phyloP scores from a whole-genome alignment of 2,888 invertebrate species.

The Drymonia ruficornis region DNA sequence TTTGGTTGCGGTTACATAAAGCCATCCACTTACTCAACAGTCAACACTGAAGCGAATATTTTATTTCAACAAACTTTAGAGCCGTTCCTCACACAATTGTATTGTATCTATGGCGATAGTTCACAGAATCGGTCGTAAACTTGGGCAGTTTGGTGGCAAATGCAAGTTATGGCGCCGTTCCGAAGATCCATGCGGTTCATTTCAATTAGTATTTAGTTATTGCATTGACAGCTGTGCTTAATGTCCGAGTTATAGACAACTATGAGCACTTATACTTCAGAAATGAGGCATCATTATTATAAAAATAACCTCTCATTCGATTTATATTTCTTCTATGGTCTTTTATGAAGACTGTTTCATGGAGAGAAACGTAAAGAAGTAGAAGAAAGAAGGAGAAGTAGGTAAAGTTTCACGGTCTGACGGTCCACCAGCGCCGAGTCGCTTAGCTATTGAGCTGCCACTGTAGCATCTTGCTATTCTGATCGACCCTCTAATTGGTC shows the following conservation, averaged over 20 bases:
- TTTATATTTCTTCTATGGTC: no score
- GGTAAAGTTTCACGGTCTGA: no score
- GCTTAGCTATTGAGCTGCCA: no score
- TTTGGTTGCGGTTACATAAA: neutral
- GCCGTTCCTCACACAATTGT: neutral
- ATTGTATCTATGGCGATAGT: neutral
- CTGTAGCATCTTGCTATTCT: no score
- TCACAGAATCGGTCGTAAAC: neutral
- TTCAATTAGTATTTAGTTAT: slow-evolving; percentile 2
- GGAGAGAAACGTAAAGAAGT: no score
- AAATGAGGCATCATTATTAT: no score
- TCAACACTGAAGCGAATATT: neutral
- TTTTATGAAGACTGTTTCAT: no score
- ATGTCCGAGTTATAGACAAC: neutral
- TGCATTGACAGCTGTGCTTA: slow-evolving; percentile 1
- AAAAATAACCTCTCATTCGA: no score
- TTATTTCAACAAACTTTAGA: neutral
- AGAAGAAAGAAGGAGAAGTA: no score
- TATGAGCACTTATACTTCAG: neutral
- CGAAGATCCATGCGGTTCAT: slow-evolving; percentile 1
- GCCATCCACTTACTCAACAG: neutral
- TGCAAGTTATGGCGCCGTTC: neutral
- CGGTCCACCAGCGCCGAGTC: no score
- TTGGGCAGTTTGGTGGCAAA: slow-evolving; percentile 4
- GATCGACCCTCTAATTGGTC: no score